These are phyloP conservation scores for Drosophila dunni DNA, from an alignment of 1,140 invertebrate species.

Conservation along the genomic window DNA sequence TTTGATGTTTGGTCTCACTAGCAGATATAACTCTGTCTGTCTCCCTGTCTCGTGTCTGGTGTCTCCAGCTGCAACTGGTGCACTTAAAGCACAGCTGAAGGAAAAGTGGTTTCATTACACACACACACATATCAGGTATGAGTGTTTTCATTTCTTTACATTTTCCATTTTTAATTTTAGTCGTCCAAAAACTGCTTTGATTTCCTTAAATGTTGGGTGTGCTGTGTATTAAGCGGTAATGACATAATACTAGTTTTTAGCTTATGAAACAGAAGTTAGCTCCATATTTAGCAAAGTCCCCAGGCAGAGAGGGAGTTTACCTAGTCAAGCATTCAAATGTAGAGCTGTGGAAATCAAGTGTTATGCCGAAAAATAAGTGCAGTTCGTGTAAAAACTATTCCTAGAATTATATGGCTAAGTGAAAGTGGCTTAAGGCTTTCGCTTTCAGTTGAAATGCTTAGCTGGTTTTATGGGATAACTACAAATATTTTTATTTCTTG, in stretches of 20 bases:
- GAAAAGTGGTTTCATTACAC: constrained; percentile 66
- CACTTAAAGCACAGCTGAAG: constrained; percentile 52
- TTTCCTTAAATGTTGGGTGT: constrained; percentile 80
- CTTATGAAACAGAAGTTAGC: constrained; percentile 51
- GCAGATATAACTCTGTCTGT: not conserved
- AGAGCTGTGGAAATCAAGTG: not conserved
- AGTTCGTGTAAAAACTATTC: no score
- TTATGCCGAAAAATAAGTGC: no score
- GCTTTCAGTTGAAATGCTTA: no score
- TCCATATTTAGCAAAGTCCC: constrained; percentile 2
- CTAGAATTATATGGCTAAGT: no score
- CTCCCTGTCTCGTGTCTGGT: constrained; percentile 9
- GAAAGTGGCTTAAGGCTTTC: no score
- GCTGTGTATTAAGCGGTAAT: constrained; percentile 53
- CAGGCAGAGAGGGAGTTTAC: not conserved
- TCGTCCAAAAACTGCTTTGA: constrained; percentile 59
- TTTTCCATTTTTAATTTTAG: constrained; percentile 10
- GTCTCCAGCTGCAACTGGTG: constrained; percentile 24
- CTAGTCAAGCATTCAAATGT: not conserved
- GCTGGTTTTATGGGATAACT: no score
- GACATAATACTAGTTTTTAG: constrained; percentile 59
- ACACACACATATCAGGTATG: constrained; percentile 39
- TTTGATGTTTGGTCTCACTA: constrained; percentile 8
- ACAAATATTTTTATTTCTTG: no score
- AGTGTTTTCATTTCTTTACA: constrained; percentile 45